Evolutionary conservation across 2,888 invertebrate species (phyloP).

Genomic region (Eilema depressum): DNA sequence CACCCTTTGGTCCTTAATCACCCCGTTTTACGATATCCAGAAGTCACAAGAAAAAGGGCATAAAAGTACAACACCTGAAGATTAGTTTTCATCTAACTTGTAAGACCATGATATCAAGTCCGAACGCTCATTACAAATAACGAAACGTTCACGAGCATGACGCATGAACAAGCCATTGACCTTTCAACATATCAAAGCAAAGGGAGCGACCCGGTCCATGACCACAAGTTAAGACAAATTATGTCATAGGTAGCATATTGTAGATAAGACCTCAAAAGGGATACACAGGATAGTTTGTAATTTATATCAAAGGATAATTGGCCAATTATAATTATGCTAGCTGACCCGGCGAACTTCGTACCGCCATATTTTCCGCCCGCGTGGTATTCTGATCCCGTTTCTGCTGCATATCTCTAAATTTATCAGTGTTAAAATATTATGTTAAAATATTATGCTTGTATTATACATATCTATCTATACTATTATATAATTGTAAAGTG

Average conservation of each 20-base stretch:
- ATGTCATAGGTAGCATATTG: conserved; percentile 4
- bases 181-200: neutral
- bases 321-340: too few relatives aligned
- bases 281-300: neutral
- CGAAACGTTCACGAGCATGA: neutral
- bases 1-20: too few relatives aligned
- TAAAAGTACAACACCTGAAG: neutral
- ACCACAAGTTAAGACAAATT: neutral
- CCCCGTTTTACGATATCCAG: too few relatives aligned
- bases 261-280: neutral
- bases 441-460: too few relatives aligned
- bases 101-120: neutral
- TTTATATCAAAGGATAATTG: neutral
- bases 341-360: too few relatives aligned
- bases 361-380: too few relatives aligned
- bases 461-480: too few relatives aligned
- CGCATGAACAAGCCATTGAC: neutral
- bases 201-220: neutral
- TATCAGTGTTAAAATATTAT: too few relatives aligned
- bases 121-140: neutral
- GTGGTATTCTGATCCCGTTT: too few relatives aligned
- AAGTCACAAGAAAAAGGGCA: too few relatives aligned
- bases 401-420: too few relatives aligned
- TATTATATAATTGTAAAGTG: too few relatives aligned
- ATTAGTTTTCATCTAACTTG: neutral